Evolutionary conservation across 2,888 invertebrate genomes (phyloP), one percentile per base, ranked within the genome.

Genomic region (Brenthis ino): DNA sequence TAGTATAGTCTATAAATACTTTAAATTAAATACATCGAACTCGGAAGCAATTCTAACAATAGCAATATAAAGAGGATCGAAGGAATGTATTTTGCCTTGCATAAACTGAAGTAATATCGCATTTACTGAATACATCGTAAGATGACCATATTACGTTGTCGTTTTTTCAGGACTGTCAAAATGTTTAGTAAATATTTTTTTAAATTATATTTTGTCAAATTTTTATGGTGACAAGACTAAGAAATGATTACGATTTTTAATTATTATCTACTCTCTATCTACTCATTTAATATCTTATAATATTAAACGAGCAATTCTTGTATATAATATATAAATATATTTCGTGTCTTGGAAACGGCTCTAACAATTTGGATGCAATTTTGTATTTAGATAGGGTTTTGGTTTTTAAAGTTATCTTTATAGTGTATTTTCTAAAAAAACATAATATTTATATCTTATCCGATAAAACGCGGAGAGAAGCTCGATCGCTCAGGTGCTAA

Each of bases 51-150:
- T 47, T 16, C 53, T 2, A 53, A 67, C 60, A 67, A 61, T 67
- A 55, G n/a, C 60, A 48, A 8, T 28, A 33, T 20, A 54, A 5
- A 53, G 47, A 33, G 54, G 14, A 66, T 60, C 28, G 14, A 12
- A 58, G 28, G 50, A 54, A 61, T 16, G 48, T 20, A 67, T 33
- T 67, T 60, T 54, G 60, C 20, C 33, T 43, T 37, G 54, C 47
- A 43, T 54, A 64, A 24, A 37, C 43, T 55, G 47, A 67, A 53
- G 54, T 60, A 50, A 67, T 67, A 61, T 54, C 60, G 20, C 2
- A 20, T 55, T 55, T 61, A 48, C 54, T 55, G 60, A 60, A 60
- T 48, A 61, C 37, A 47, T 20, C 14, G n/a, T 20, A 20, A 16
- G 13, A 16, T 47, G 6, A 60, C 58, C 60, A 66, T 60, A 28